Percentiles rank a stretch among this genome's conserved stretches.
Conservation (phyloP, 2,113 vertebrate species). For the Gymnocephalus cernua region DNA sequence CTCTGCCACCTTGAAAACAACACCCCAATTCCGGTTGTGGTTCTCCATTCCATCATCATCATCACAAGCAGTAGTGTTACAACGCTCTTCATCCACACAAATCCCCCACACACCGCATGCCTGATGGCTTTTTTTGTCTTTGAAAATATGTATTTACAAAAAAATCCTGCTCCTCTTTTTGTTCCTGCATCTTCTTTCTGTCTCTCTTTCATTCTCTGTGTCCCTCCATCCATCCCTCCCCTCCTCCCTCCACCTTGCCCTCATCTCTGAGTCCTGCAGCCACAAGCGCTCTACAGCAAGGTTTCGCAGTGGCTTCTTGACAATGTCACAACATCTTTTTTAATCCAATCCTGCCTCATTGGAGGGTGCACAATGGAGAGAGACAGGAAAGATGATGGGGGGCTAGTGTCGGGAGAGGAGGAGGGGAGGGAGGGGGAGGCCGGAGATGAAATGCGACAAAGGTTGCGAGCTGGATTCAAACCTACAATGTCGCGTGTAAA, state of each 20-base stretch:
- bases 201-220: slow-evolving; percentile 55
- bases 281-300: slow-evolving; percentile 51
- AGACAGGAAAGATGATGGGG: slow-evolving; percentile 63
- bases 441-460: slow-evolving; percentile 80
- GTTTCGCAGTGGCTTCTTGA: slow-evolving; percentile 70
- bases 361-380: slow-evolving; percentile 65
- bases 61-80: slow-evolving; percentile 44
- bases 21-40: slow-evolving; percentile 66
- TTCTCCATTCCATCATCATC: slow-evolving; percentile 74
- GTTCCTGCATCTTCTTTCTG: slow-evolving; percentile 48
- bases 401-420: slow-evolving; percentile 52
- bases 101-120: slow-evolving; percentile 35
- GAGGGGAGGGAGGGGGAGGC: slow-evolving; percentile 25
- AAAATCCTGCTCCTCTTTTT: slow-evolving; percentile 62
- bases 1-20: slow-evolving; percentile 81
- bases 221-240: slow-evolving; percentile 44
- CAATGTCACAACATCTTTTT: slow-evolving; percentile 74
- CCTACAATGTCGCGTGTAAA: slow-evolving; percentile 46
- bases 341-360: slow-evolving; percentile 35
- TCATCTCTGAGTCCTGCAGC: slow-evolving; percentile 70
- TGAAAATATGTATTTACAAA: slow-evolving; percentile 38
- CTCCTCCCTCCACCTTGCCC: slow-evolving; percentile 67
- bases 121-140: slow-evolving; percentile 15
- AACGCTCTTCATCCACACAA: slow-evolving; percentile 52
- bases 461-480: slow-evolving; percentile 70